These are phyloP conservation scores for Anaspis maculata DNA, from an alignment of 2,888 invertebrate species.

Conservation along the genomic window DNA sequence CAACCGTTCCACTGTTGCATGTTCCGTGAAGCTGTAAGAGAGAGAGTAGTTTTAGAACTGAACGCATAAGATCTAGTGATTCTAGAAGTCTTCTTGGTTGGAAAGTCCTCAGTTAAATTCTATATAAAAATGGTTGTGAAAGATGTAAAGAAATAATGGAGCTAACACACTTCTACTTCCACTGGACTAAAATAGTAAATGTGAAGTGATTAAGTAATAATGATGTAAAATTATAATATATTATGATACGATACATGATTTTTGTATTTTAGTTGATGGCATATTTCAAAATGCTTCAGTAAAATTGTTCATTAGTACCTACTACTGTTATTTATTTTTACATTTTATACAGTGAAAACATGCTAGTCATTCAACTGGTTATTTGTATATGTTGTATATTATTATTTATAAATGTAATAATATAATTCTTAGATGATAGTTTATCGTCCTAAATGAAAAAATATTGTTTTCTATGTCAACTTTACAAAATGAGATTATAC, in stretches of 20 bases:
- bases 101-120: too few relatives aligned
- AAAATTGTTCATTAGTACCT: conserved; percentile 21
- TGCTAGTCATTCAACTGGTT: conserved; percentile 41
- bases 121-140: too few relatives aligned
- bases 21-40: too few relatives aligned
- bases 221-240: too few relatives aligned
- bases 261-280: conserved; percentile 15
- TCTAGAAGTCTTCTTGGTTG: too few relatives aligned
- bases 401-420: conserved; percentile 34
- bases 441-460: conserved; percentile 13
- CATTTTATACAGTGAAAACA: conserved; percentile 34
- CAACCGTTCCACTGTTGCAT: too few relatives aligned
- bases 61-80: too few relatives aligned
- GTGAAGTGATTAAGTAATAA: not conserved
- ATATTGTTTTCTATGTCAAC: conserved; percentile 11
- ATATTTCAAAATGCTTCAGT: conserved; percentile 16
- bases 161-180: too few relatives aligned
- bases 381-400: conserved; percentile 38
- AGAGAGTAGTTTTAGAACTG: too few relatives aligned
- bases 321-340: conserved; percentile 33
- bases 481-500: conserved; percentile 8
- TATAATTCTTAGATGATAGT: conserved; percentile 21
- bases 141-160: too few relatives aligned
- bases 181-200: too few relatives aligned
- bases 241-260: conserved; percentile 6